A percentile compares a stretch with the other conserved stretches of the same genome.
phyloP scores from a whole-genome alignment of 2,888 invertebrate genomes.

The Parapristionchus giblindavisi region DNA sequence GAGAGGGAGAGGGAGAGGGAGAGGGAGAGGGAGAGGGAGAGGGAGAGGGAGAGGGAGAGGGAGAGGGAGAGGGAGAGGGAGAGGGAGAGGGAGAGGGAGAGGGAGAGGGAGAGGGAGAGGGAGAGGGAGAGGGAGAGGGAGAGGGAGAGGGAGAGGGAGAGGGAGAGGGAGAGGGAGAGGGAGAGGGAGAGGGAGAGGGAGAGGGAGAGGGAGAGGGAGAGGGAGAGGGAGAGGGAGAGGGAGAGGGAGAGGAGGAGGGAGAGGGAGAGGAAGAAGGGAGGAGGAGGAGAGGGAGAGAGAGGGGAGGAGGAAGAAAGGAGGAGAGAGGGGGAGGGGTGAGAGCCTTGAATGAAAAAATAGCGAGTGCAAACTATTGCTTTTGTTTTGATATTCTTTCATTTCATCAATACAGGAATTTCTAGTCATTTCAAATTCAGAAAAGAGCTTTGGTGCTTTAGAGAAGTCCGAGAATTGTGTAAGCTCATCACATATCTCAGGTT shows the following conservation, averaged over 20 bases:
- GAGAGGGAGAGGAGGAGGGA: not conserved
- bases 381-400: too few species aligned
- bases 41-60: not conserved
- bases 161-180: not conserved
- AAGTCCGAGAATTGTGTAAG: too few species aligned
- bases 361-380: too few species aligned
- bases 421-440: too few species aligned
- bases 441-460: too few species aligned
- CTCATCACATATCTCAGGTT: too few species aligned
- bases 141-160: not conserved
- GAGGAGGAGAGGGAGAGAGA: not conserved
- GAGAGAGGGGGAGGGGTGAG: not conserved
- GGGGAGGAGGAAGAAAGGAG: constrained; percentile 3
- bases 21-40: constrained; percentile 1
- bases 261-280: not conserved
- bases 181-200: constrained; percentile 21
- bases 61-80: not conserved
- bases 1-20: constrained; percentile 7
- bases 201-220: constrained; percentile 13
- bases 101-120: constrained; percentile 11
- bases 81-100: constrained; percentile 7
- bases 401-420: too few species aligned
- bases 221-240: constrained; percentile 15
- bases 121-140: not conserved
- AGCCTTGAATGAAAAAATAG: too few species aligned